Conservation (phyloP, 1,140 invertebrate species). For the Holotrichia oblita region DNA sequence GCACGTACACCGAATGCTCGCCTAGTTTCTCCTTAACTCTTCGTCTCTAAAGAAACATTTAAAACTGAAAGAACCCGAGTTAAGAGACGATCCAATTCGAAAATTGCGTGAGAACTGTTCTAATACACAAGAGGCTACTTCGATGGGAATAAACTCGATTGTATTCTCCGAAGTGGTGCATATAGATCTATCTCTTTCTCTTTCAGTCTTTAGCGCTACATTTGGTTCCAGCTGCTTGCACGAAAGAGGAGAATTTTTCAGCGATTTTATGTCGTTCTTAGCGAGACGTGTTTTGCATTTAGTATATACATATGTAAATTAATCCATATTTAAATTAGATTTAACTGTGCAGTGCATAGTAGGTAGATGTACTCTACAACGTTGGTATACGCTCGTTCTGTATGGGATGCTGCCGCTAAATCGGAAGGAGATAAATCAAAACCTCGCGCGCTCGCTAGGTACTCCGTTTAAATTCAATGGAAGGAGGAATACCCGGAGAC, state of each 20-base stretch:
- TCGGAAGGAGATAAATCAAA: slow-evolving; percentile 36
- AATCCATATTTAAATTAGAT: slow-evolving; percentile 37
- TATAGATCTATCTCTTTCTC: background rate
- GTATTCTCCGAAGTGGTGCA: slow-evolving; percentile 13
- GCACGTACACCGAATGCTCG: slow-evolving; percentile 7
- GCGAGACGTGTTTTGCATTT: slow-evolving; percentile 34
- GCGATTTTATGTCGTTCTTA: slow-evolving; percentile 35
- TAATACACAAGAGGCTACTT: slow-evolving; percentile 10
- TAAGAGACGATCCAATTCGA: slow-evolving; percentile 24
- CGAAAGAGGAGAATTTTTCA: slow-evolving; percentile 15
- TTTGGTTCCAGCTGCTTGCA: background rate
- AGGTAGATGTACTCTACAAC: background rate
- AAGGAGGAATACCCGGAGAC: slow-evolving; percentile 14
- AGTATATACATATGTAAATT: slow-evolving; percentile 37
- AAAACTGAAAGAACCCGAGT: background rate
- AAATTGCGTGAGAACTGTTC: slow-evolving; percentile 29
- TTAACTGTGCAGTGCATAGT: slow-evolving; percentile 15
- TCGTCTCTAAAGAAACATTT: background rate
- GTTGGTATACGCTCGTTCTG: background rate
- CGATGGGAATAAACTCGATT: slow-evolving; percentile 24
- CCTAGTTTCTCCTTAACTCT: background rate
- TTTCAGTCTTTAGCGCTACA: background rate
- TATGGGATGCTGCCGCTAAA: slow-evolving; percentile 11
- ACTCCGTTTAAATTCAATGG: slow-evolving; percentile 23
- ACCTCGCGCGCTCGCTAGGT: slow-evolving; percentile 25